Base-by-base conservation (phyloP, 2,888 invertebrate genomes). In the Epistrophella euchroma region DNA sequence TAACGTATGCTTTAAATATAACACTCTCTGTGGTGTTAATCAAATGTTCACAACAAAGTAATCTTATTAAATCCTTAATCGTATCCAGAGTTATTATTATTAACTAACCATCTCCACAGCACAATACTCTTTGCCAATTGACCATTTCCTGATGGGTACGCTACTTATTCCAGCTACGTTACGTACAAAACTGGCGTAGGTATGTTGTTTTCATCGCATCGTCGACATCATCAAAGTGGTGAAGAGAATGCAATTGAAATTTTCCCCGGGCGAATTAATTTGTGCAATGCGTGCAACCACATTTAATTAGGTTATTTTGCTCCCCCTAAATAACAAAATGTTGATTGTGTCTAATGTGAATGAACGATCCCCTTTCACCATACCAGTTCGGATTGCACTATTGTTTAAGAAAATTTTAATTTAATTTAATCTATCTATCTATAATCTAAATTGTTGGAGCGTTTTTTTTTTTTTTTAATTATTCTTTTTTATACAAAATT, bases 271-370 rank as follows among this genome's bases (percentile, higher is more conserved):
- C 70, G 56, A 56, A 72, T 85, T 81, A 81, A 81, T 80, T 81
- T 81, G 73, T 81, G 72, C 76, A 76, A 62, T 77, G 81, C 81
- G 70, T 80, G 72, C 56, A 73, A 77, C 81, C 76, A 70, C 85
- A 73, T 76, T 70, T 62, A 72, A 76, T 64, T 72, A 56, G 80
- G 76, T 68, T 80, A 32, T 47, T 47, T 56, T 52, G 60, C 35
- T 52, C 66, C 45, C 80, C 52, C 66, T 62, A 9, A 7, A 6
- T 11, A 17, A 17, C 2, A 35, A n/a, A 60, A 60, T 7, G 9
- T 66, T 75, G 71, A 71, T 66, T 58, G 71, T 60, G 22, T 17
- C 56, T 62, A 64, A 62, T n/a, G 50, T 37, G 40, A 55, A 64
- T 25, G 10, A 28, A 28, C 19, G 13, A 66, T 66, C 64, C 45